These are phyloP conservation scores for Cisticola juncidis DNA, from an alignment of 2,113 vertebrate genomes.

Conservation along the genomic window DNA sequence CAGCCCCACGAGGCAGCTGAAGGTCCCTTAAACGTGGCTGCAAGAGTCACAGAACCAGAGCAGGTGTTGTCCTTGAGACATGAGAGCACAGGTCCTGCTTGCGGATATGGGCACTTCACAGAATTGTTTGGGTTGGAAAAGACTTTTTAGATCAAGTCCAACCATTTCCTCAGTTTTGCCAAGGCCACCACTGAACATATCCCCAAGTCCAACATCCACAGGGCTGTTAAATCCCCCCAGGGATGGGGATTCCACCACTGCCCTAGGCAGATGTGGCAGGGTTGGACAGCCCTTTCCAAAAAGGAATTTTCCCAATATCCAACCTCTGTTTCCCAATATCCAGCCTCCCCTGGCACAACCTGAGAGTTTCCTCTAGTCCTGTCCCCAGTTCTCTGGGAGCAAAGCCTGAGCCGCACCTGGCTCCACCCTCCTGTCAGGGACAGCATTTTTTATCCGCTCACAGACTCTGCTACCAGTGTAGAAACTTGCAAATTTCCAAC, in stretches of 20 bases:
- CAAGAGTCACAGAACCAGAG: not conserved
- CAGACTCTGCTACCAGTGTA: not conserved
- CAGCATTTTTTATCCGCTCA: not conserved
- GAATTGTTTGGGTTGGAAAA: not conserved
- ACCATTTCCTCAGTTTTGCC: not conserved
- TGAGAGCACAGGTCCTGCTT: not conserved
- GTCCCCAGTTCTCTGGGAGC: not conserved
- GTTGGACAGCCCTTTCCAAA: not conserved
- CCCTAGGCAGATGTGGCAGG: not conserved
- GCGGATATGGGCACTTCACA: not conserved
- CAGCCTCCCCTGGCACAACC: not conserved
- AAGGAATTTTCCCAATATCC: not conserved
- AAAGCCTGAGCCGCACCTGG: not conserved
- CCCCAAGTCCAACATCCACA: not conserved
- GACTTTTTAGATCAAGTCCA: not conserved
- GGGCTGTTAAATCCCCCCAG: not conserved
- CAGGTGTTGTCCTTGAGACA: not conserved
- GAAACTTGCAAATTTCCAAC: not conserved
- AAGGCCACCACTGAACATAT: not conserved
- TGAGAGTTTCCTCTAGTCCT: not conserved
- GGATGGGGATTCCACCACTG: not conserved
- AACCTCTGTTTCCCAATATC: not conserved
- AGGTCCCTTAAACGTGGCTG: not conserved
- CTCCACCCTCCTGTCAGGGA: not conserved
- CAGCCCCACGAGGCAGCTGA: not conserved